Base-by-base conservation (phyloP, 2,113 vertebrate genomes). In the Bubo scandiacus region DNA sequence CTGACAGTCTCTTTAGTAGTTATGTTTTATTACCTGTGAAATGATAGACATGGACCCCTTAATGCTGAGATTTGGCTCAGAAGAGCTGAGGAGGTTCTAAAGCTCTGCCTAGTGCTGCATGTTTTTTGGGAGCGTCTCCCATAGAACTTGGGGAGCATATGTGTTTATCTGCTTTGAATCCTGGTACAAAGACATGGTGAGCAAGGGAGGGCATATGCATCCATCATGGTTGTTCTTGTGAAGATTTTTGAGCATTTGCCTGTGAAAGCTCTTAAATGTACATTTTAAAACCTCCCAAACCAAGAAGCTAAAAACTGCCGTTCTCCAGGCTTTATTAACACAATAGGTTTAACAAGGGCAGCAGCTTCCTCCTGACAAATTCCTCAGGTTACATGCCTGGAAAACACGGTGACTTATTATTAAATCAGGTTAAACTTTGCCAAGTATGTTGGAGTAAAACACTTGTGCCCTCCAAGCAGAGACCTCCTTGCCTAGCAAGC, bases 361-460 rank as follows among this genome's bases (percentile, higher is more conserved):
- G 27, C 32, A 49, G 54, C 30, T 45, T 70, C 20, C 25, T n/a
- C 54, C 54, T 66, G n/a, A 73, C 15, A 54, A 77, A 93, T 88
- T 88, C 63, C 16, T 6, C 40, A 49, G 58, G 27, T 85, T 68
- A 59, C 54, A 23, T 5, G 42, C 54, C 15, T 77, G 62, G 54
- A 57, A 88, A 86, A 26, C 47, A 32, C 0, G 0, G 45, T 87
- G 51, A 77, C 21, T 86, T 73, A 70, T 86, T 86, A 83, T 86
- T 94, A 86, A 92, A 77, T 45, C 62, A 36, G 49, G 40, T 80
- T 93, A 77, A 73, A 73, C 65, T 83, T 88, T 92, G 40, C 49
- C 36, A 86, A 5, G 11, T 40, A 12, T 15, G 16, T 54, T 66
- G 49, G 8, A 61, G 40, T 17, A 43, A 74, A 89, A 12, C 42